These are phyloP conservation scores for Sternarchorhynchus goeldii DNA, from an alignment of 2,797 vertebrate genomes.

Conservation along the genomic window DNA sequence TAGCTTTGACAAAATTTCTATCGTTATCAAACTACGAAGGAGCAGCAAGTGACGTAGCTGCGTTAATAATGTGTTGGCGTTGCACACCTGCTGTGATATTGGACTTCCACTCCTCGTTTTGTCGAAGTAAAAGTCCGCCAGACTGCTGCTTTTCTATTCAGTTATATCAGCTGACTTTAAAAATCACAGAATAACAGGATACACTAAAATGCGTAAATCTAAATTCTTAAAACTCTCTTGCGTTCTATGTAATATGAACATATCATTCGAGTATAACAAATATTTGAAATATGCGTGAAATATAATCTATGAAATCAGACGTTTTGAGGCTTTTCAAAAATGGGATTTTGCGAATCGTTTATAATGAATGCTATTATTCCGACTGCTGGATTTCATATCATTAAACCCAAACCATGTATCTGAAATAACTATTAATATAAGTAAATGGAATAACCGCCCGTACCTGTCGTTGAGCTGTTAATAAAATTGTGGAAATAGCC, in stretches of 20 bases:
- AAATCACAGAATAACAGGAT: no score
- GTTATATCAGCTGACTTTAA: background rate
- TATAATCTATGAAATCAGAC: background rate
- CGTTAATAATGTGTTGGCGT: constrained; percentile 22
- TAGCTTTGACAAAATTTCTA: constrained; percentile 7
- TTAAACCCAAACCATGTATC: background rate
- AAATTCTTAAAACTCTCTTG: background rate
- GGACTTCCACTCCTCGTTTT: constrained; percentile 10
- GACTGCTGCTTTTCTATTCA: background rate
- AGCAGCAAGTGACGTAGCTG: constrained; percentile 25
- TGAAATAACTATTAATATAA: background rate
- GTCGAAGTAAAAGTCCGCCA: constrained; percentile 1
- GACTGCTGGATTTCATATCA: no score
- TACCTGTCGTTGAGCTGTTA: constrained; percentile 79
- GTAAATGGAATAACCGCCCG: no score
- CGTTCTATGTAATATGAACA: background rate
- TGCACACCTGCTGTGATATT: constrained; percentile 29
- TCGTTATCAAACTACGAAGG: background rate
- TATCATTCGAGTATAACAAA: background rate
- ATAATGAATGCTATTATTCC: background rate
- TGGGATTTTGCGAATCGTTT: background rate
- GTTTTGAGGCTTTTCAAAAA: background rate
- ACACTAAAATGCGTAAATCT: background rate
- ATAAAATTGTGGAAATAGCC: constrained; percentile 70
- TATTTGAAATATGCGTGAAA: background rate